Conservation (phyloP, 1,140 invertebrate species). For the Wiebesia pumilae region DNA sequence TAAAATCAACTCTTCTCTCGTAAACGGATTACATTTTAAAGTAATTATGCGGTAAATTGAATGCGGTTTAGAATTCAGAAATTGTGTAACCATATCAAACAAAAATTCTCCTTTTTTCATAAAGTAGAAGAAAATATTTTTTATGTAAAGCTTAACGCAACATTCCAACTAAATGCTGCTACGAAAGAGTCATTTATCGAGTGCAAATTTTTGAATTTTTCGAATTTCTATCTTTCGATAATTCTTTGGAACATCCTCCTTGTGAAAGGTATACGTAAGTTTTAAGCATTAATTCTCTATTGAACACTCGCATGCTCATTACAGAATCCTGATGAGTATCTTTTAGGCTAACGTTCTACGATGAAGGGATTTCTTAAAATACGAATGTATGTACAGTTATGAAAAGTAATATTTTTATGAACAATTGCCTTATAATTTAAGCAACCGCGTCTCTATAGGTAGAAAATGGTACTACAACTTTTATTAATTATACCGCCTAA, state of each 20-base stretch:
- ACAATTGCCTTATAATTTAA: not conserved
- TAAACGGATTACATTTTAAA: not conserved
- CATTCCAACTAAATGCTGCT: not conserved
- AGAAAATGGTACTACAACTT: too few species aligned
- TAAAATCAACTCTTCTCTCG: not conserved
- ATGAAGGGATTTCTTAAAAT: not conserved
- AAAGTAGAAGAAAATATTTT: not conserved
- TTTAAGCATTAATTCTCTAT: conserved; percentile 17
- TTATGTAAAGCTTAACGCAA: not conserved
- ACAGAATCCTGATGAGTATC: not conserved
- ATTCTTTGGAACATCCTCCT: not conserved
- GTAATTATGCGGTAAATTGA: not conserved
- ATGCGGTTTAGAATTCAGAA: not conserved
- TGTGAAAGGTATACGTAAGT: not conserved
- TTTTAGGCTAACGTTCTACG: not conserved
- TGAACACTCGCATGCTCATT: not conserved
- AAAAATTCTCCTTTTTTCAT: not conserved
- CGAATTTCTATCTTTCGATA: conserved; percentile 15
- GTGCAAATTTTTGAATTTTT: not conserved
- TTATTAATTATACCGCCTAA: not conserved
- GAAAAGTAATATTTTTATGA: not conserved
- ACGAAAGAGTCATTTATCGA: not conserved
- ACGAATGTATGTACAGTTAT: not conserved
- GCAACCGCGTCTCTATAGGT: not conserved
- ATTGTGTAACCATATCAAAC: not conserved